Base-by-base conservation (phyloP, 2,113 vertebrate genomes). In the Aegotheles bennettii region DNA sequence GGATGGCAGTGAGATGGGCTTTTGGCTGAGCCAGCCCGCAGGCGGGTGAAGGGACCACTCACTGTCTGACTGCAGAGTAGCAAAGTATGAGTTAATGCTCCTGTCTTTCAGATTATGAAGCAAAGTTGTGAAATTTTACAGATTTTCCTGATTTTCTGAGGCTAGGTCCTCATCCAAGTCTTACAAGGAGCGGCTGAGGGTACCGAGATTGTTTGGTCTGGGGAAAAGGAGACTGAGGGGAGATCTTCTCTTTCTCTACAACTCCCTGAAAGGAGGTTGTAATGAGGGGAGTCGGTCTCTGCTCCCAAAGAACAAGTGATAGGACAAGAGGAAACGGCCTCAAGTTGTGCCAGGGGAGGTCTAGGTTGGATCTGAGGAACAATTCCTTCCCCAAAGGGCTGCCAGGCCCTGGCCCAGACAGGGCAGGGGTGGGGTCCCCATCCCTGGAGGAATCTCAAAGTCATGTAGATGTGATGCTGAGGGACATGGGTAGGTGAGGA, bases 141-240 rank as follows among this genome's bases (percentile, higher is more conserved):
- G 7, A 36, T 31, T 54, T 28, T 74, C 25, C 50, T 56, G 16
- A 9, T 40, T 48, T 64, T 56, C 48, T 17, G 26, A 56, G 67
- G 17, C 16, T 40, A 24, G 21, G 10, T 59, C 31, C 43, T 73
- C 76, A 33, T 31, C n/a, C 17, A 16, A 10, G 57, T 33, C 14
- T 1, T 3, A 0, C 10, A 21, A 33, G 51, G 53, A 40, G 28
- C 5, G 0, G 64, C n/a, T 40, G 29, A 17, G 53, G 18, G 29
- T 14, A 3, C 35, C 20, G 53, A 43, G 42, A 42, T n/a, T n/a
- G n/a, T n/a, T n/a, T n/a, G n/a, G n/a, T n/a, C n/a, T n/a, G n/a
- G n/a, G n/a, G n/a, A n/a, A n/a, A n/a, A n/a, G n/a, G n/a, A n/a
- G n/a, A n/a, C n/a, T n/a, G n/a, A n/a, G n/a, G n/a, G n/a, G n/a